phyloP scores from a whole-genome alignment of 2,113 vertebrate genomes.

The Steatornis caripensis region DNA sequence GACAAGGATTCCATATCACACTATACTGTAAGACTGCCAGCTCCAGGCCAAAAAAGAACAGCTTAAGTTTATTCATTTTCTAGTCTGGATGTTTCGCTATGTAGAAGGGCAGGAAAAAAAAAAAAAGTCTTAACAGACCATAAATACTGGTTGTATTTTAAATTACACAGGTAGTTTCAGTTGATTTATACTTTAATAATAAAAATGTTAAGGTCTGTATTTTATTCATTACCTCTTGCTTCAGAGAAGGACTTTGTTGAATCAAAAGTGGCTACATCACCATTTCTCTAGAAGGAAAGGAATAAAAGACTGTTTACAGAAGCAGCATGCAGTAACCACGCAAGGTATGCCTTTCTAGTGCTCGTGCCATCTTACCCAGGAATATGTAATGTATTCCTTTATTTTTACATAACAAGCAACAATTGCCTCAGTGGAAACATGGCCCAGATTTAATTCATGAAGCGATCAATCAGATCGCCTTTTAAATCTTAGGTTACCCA shows the following conservation, averaged over 20 bases:
- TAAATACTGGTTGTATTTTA: neutral
- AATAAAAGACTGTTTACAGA: neutral
- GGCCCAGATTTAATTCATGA: neutral
- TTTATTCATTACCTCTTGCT: constrained; percentile 52
- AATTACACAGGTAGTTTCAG: neutral
- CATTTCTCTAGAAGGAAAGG: constrained; percentile 34
- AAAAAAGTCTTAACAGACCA: neutral
- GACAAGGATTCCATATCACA: neutral
- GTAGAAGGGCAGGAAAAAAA: neutral
- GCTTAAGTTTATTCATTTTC: neutral
- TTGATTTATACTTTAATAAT: neutral
- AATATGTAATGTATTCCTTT: neutral
- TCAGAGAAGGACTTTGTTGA: constrained; percentile 13
- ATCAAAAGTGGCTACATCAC: neutral
- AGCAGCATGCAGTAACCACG: neutral
- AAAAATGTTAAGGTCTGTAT: neutral
- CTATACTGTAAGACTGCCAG: neutral
- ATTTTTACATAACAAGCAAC: neutral
- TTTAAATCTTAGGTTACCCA: neutral
- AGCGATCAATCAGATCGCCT: neutral
- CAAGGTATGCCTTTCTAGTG: neutral
- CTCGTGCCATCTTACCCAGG: neutral
- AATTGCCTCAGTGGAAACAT: fast-evolving
- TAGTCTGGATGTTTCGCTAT: neutral
- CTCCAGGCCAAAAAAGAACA: neutral